These are phyloP conservation scores for human (Homo sapiens) DNA, from an alignment of 2,113 vertebrate genomes.

Conservation along the genomic window DNA sequence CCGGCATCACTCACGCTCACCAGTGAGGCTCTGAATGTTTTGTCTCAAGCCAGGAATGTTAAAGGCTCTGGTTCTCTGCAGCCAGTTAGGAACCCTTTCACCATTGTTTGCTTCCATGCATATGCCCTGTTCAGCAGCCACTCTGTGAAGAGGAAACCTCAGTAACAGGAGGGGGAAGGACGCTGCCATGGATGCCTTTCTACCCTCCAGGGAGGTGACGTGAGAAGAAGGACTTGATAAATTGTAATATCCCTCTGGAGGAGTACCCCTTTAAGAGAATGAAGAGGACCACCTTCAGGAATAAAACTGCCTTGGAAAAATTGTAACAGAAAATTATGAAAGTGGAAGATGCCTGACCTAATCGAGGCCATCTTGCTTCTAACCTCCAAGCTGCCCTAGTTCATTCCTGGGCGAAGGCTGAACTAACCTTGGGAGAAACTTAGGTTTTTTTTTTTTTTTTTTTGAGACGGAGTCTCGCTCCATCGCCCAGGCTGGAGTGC, in stretches of 20 bases:
- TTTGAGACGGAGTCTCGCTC: too few relatives aligned
- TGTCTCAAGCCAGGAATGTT: not conserved
- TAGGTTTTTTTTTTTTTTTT: too few relatives aligned
- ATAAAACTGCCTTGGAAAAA: too few relatives aligned
- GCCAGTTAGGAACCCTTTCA: not conserved
- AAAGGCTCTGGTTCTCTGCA: not conserved
- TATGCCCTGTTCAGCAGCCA: not conserved
- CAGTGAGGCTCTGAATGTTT: not conserved
- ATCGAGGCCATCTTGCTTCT: too few relatives aligned
- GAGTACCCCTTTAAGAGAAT: not conserved
- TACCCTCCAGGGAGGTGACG: not conserved
- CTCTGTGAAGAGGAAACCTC: not conserved
- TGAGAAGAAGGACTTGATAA: not conserved
- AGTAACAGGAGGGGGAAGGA: not conserved
- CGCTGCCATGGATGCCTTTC: rapidly evolving
- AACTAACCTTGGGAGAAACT: too few relatives aligned
- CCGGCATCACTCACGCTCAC: not conserved
- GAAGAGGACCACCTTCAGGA: not conserved
- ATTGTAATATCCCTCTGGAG: not conserved
- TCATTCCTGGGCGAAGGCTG: too few relatives aligned
- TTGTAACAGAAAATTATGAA: too few relatives aligned
- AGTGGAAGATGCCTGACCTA: too few relatives aligned
- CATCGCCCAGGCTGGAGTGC: too few relatives aligned
- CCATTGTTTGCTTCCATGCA: rapidly evolving
- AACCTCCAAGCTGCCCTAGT: too few relatives aligned